phyloP scores from a whole-genome alignment of 2,797 vertebrate genomes.

The Gallinago stenura region DNA sequence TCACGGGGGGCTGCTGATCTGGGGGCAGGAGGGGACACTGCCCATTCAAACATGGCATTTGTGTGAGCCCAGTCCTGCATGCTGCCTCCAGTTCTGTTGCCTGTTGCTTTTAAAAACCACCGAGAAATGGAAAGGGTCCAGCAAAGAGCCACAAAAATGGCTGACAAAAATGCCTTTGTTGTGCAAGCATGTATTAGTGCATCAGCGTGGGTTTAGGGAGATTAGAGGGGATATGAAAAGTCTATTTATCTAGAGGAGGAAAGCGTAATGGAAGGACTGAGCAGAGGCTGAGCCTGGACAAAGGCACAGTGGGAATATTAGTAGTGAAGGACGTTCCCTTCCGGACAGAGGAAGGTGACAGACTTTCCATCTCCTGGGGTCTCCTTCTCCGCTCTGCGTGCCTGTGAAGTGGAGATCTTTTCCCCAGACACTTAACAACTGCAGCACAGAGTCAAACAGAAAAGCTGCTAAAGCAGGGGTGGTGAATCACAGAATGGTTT shows the following conservation, averaged over 20 bases:
- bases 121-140: background rate
- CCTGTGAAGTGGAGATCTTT: background rate
- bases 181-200: background rate
- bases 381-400: background rate
- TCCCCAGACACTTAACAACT: background rate
- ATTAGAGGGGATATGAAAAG: background rate
- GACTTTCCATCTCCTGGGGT: background rate
- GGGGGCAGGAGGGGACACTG: no score
- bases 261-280: background rate
- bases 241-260: background rate
- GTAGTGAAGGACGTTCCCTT: background rate
- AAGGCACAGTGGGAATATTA: background rate
- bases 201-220: background rate
- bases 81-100: background rate
- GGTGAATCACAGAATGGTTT: no score
- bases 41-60: accelerated
- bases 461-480: background rate
- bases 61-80: accelerated
- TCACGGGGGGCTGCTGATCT: background rate
- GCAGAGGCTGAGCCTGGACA: background rate
- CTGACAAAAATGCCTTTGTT: background rate
- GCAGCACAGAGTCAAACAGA: background rate
- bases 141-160: background rate
- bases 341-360: background rate
- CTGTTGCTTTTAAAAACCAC: background rate